Base-by-base conservation (phyloP, 2,888 invertebrate species). In the Clanis bilineata region DNA sequence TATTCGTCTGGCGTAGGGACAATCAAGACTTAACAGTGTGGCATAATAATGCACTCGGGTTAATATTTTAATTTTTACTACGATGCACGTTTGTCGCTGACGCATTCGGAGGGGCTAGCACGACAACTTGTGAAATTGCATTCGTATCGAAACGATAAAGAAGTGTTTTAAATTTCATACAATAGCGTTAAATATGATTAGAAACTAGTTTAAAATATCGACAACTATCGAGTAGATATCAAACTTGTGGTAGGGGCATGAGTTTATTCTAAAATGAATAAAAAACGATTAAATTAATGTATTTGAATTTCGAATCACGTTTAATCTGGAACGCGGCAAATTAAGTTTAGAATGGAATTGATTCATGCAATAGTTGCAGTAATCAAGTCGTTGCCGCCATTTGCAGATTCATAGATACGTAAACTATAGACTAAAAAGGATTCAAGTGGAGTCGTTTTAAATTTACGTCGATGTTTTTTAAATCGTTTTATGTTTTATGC, bases 1-100 rank as follows among this genome's bases (percentile, higher is more conserved):
- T 51, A 51, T 51, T 51, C 51, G 51, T 51, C 51, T 51, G 51
- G 51, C 51, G 51, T 51, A 51, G 51, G 32, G 18, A 18, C 51
- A 51, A 51, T 51, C 51, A 51, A 51, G 51, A 18, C 32, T 9
- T 32, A 51, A 51, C 51, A 18, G 32, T 32, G 32, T 28, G 51
- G 51, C 51, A 51, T 51, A 51, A 51, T 51, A 51, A 51, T 51
- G 47, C 3, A 15, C 32, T 51, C 4, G 18, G 32, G 10, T 32
- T 28, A 9, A 51, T 51, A 51, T 32, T 51, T 32, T 32, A 28
- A 51, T 51, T 32, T 51, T 51, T 51, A 51, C 51, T 51, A 51
- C 18, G 9, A 28, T 51, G 51, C 32, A 23, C 23, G n/a, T 23
- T 45, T 23, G 51, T 51, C 18, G 32, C 1, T 28, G 51, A 32